Evolutionary conservation across 2,888 invertebrate species (phyloP).

Genomic region (Heliothis peltigera): DNA sequence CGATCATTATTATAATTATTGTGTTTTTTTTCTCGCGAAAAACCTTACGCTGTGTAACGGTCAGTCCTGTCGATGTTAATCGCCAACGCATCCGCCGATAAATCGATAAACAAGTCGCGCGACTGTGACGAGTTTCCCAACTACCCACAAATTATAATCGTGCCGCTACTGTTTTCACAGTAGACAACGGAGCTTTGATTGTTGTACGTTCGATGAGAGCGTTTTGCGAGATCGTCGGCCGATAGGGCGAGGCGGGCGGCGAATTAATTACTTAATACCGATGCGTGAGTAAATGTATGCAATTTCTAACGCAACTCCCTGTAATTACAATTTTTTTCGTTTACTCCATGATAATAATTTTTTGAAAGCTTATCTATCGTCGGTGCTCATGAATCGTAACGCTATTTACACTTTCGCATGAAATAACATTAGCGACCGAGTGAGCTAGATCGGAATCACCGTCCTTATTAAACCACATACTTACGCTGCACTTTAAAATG

Average conservation of each 20-base stretch:
- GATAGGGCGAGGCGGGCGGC: conserved; percentile 76
- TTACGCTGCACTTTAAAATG: conserved; percentile 53
- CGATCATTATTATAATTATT: conserved; percentile 87
- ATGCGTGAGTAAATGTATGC: conserved; percentile 85
- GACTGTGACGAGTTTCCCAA: conserved; percentile 84
- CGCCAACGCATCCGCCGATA: conserved; percentile 86
- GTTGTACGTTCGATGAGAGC: conserved; percentile 79
- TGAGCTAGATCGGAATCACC: conserved; percentile 66
- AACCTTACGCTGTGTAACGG: conserved; percentile 84
- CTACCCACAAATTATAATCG: conserved; percentile 82
- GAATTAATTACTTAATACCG: conserved; percentile 88
- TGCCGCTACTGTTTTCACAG: conserved; percentile 80
- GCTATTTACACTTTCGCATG: conserved; percentile 79
- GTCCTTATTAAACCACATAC: conserved; percentile 59
- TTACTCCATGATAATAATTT: conserved; percentile 80
- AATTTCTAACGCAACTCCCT: conserved; percentile 84
- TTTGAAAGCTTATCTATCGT: conserved; percentile 87
- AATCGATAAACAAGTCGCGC: conserved; percentile 85
- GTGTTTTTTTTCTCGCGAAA: conserved; percentile 83
- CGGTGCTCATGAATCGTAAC: conserved; percentile 83
- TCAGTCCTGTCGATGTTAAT: conserved; percentile 81
- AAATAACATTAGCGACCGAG: conserved; percentile 68
- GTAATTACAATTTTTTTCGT: conserved; percentile 83
- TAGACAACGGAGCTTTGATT: conserved; percentile 75
- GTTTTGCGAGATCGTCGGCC: conserved; percentile 81